phyloP scores from a whole-genome alignment of 1,140 invertebrate genomes.

The Drosophila sturtevanti region DNA sequence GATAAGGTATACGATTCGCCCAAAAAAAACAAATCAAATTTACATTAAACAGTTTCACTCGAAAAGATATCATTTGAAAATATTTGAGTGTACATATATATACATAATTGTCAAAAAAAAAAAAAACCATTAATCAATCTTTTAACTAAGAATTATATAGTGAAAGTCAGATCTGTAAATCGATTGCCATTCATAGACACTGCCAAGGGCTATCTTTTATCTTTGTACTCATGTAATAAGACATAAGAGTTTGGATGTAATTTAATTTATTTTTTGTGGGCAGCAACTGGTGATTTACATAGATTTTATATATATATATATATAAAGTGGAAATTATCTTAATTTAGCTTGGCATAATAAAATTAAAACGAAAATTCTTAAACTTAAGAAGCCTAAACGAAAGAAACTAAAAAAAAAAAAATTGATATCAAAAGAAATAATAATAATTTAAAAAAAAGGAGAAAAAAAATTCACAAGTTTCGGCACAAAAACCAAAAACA shows the following conservation, averaged over 20 bases:
- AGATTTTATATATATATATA: conserved; percentile 40
- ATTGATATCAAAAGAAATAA: conserved; percentile 54
- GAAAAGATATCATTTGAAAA: too few species aligned
- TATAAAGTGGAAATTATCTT: conserved; percentile 44
- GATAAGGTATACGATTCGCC: too few species aligned
- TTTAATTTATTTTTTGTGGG: conserved; percentile 30
- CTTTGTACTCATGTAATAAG: not conserved
- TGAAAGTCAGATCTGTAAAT: too few species aligned
- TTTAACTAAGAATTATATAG: too few species aligned
- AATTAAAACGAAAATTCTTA: conserved; percentile 50
- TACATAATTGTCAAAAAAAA: too few species aligned
- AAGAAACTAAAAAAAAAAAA: conserved; percentile 14
- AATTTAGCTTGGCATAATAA: conserved; percentile 56
- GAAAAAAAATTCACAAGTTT: conserved; percentile 66
- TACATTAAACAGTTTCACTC: too few species aligned
- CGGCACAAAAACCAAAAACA: conserved; percentile 50
- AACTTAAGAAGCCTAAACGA: conserved; percentile 38
- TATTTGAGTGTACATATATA: too few species aligned
- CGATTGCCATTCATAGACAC: not conserved
- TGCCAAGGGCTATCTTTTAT: not conserved
- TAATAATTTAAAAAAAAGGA: conserved; percentile 28
- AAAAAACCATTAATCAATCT: too few species aligned
- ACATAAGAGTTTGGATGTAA: conserved; percentile 3
- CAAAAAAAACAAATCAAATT: too few species aligned
- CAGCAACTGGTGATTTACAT: conserved; percentile 73